Evolutionary conservation across 2,797 vertebrate species (phyloP), one percentile per base, ranked within the genome.

Genomic region (Coreius guichenoti): DNA sequence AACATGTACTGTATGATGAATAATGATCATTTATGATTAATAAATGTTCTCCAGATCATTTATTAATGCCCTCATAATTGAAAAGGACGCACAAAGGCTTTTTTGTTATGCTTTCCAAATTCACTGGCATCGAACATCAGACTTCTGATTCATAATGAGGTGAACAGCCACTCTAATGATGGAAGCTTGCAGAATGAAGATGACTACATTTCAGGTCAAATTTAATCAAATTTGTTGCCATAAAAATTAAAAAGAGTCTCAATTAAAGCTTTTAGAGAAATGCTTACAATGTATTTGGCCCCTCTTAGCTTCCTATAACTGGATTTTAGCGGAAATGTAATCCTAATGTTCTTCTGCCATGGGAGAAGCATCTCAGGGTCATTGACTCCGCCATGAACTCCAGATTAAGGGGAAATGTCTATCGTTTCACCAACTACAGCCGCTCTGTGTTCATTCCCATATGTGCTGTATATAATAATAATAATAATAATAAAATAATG

Each of bases 151-250:
- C 88, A 81, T 88, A 90, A 94, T 93, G 89, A 86, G 89, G 87
- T 90, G 86, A 88, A 84, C 89, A 88, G 88, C 86, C 86, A 90
- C 84, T 87, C 86, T 89, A 89, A 90, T 87, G 90, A 89, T 92
- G 89, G 89, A 90, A 89, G 87, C 87, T 90, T 85, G 86, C 87
- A 81, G 90, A 88, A 89, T 91, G 82, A 91, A 89, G 78, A 90
- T 80, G 86, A 83, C 88, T 87, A 91, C 90, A 92, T 92, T 94
- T 92, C 86, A 93, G 90, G 89, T 93, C 88, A 91, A 92, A 94
- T 92, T 91, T 93, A 93, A 94, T 93, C 89, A 86, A 84, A 92
- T 94, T 92, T 93, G 89, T 88, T 87, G 92, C 90, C 92, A 90
- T 92, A 94, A 93, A 93, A 92, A 92, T 90, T 92, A 93, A 91